phyloP scores from a whole-genome alignment of 2,797 vertebrate species.

The Crenichthys baileyi region DNA sequence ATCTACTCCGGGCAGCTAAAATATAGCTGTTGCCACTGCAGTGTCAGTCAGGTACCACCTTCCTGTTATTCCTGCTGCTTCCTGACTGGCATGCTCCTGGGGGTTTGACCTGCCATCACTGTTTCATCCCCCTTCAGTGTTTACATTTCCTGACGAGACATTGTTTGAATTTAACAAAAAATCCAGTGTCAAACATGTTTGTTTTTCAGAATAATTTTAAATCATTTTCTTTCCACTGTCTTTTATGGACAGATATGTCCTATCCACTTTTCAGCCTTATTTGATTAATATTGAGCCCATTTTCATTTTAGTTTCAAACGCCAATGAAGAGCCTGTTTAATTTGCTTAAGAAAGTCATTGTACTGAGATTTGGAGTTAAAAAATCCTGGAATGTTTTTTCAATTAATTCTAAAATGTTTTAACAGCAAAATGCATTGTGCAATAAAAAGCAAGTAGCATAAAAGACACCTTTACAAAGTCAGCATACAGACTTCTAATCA shows the following conservation, averaged over 20 bases:
- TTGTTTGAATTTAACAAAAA: slow-evolving; percentile 1
- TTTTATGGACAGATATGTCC: neutral
- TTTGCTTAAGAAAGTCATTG: neutral
- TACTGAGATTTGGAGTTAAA: neutral
- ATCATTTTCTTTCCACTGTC: neutral
- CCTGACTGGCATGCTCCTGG: slow-evolving; percentile 59
- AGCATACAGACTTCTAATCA: no score
- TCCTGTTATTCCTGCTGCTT: slow-evolving; percentile 74
- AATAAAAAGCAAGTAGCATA: neutral
- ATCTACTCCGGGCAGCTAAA: slow-evolving; percentile 32
- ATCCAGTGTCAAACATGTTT: neutral
- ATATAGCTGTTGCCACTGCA: slow-evolving; percentile 48
- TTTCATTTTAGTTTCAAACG: neutral
- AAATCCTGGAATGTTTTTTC: neutral
- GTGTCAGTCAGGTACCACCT: slow-evolving; percentile 61
- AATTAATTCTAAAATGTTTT: neutral
- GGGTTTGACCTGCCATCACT: slow-evolving; percentile 44
- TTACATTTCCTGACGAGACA: slow-evolving; percentile 32
- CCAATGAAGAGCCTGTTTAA: no score
- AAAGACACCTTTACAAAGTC: no score
- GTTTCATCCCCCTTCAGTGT: neutral
- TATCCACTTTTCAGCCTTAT: neutral
- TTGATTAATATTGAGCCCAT: neutral
- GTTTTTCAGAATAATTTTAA: slow-evolving; percentile 9
- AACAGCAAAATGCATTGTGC: neutral